phyloP scores from a whole-genome alignment of 1,140 invertebrate genomes.

The Aphidius gifuensis region DNA sequence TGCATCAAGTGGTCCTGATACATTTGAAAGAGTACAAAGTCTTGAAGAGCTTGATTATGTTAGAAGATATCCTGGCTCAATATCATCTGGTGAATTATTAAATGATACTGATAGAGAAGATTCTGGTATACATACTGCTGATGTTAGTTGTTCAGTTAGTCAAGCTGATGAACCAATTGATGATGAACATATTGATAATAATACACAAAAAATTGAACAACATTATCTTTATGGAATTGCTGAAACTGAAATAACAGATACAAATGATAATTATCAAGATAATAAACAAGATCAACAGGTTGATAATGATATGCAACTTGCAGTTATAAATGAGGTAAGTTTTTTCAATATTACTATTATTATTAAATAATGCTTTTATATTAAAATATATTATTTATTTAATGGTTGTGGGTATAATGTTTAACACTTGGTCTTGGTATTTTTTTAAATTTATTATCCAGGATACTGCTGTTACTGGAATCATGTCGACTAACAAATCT shows the following conservation, averaged over 20 bases:
- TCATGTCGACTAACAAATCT: constrained; percentile 47
- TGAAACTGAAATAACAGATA: constrained; percentile 33
- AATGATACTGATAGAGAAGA: constrained; percentile 74
- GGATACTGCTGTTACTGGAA: constrained; percentile 50
- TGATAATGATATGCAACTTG: constrained; percentile 34
- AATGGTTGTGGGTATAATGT: constrained; percentile 24
- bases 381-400: constrained; percentile 1
- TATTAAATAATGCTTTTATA: not conserved
- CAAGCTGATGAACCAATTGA: constrained; percentile 66
- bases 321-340: constrained; percentile 45
- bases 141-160: constrained; percentile 73
- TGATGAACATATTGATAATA: constrained; percentile 28
- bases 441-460: constrained; percentile 34
- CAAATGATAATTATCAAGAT: constrained; percentile 2
- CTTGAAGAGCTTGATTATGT: constrained; percentile 62
- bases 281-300: constrained; percentile 11
- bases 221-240: not conserved
- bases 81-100: constrained; percentile 54
- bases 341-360: not conserved
- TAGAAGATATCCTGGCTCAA: constrained; percentile 56
- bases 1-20: constrained; percentile 52
- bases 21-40: constrained; percentile 66
- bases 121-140: constrained; percentile 76
- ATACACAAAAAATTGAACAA: constrained; percentile 16
- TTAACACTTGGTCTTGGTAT: constrained; percentile 36